phyloP scores from a whole-genome alignment of 1,140 invertebrate species.

The Eueides isabella region DNA sequence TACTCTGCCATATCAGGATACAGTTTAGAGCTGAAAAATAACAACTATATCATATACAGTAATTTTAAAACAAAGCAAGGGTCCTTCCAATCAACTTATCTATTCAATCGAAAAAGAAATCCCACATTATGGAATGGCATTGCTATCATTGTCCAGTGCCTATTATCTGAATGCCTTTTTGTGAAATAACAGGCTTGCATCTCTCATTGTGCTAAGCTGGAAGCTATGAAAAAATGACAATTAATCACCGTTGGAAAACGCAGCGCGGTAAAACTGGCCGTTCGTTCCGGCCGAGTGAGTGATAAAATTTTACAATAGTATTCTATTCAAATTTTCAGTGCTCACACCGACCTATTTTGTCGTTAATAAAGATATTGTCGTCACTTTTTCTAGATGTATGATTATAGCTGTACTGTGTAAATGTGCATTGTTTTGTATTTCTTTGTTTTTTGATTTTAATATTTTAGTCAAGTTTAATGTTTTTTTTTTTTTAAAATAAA shows the following conservation, averaged over 20 bases:
- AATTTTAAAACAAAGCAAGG: too few relatives aligned
- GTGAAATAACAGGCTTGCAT: conserved; percentile 26
- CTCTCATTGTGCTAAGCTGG: conserved; percentile 29
- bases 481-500: too few relatives aligned
- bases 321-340: conserved; percentile 31
- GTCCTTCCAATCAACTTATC: background rate
- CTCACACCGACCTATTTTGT: conserved; percentile 29
- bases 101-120: background rate
- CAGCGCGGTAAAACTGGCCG: conserved; percentile 30
- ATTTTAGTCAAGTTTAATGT: too few relatives aligned
- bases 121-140: background rate
- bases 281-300: conserved; percentile 33
- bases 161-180: conserved; percentile 27
- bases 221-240: conserved; percentile 33
- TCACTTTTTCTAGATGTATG: background rate
- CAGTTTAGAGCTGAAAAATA: too few relatives aligned
- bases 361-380: background rate
- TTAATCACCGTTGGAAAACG: conserved; percentile 32
- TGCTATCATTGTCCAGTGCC: background rate
- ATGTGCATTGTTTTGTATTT: background rate
- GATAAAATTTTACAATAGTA: conserved; percentile 36
- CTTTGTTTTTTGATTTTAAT: background rate
- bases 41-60: too few relatives aligned
- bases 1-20: too few relatives aligned
- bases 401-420: background rate